Percentiles rank a stretch among this genome's conserved stretches.
Conservation (phyloP, 1,140 invertebrate species). For the Pseudoatta argentina region DNA sequence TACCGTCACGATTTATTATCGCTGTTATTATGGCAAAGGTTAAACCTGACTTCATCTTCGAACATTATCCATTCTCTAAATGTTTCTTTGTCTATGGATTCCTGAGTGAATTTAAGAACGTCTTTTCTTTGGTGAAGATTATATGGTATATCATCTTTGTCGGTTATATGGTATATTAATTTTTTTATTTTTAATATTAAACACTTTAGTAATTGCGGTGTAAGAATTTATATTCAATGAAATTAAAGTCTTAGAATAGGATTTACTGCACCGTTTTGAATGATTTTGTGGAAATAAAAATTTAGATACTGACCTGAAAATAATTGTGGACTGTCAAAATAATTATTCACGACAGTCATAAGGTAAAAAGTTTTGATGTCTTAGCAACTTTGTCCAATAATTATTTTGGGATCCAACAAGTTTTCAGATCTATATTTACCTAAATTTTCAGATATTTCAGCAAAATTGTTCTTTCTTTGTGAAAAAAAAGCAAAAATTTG, state of each 20-base stretch:
- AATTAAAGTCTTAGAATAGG: not conserved
- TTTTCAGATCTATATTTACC: no score
- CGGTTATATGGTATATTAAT: not conserved
- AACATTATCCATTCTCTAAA: constrained; percentile 25
- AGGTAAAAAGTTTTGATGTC: no score
- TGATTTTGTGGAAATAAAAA: no score
- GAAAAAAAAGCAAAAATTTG: not conserved
- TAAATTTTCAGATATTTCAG: no score
- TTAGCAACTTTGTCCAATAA: no score
- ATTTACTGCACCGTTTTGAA: no score
- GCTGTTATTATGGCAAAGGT: constrained; percentile 42
- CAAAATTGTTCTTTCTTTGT: not conserved
- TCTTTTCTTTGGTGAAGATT: constrained; percentile 8
- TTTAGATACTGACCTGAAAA: no score
- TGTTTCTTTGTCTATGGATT: not conserved
- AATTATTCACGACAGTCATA: no score
- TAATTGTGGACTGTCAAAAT: no score
- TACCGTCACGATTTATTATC: constrained; percentile 22
- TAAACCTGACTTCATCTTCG: constrained; percentile 34
- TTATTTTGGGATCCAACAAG: no score
- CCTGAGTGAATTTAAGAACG: not conserved
- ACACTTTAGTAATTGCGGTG: not conserved
- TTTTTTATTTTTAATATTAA: constrained; percentile 2
- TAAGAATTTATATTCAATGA: not conserved
- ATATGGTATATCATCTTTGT: not conserved